Percentiles rank a stretch among this genome's conserved stretches.
Evolutionary conservation across 2,888 invertebrate genomes (phyloP).

Genomic region (Dione vanillae): DNA sequence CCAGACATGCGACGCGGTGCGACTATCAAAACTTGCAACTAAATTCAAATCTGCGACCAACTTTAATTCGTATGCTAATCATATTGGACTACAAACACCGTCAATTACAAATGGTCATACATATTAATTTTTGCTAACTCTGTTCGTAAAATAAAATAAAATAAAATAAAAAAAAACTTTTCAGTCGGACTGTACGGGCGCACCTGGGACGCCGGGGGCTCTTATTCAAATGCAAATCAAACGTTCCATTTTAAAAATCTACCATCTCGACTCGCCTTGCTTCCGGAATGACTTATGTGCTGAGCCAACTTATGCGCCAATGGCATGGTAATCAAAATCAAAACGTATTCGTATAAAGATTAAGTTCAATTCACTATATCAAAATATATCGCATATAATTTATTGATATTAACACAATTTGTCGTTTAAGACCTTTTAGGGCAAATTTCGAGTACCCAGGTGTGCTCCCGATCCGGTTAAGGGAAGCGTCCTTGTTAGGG

Average conservation of each 20-base stretch:
- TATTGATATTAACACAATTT: slow-evolving; percentile 51
- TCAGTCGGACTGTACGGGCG: slow-evolving; percentile 71
- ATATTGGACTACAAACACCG: slow-evolving; percentile 54
- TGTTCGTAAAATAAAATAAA: slow-evolving; percentile 52
- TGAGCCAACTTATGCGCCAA: slow-evolving; percentile 62
- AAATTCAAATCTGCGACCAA: slow-evolving; percentile 42
- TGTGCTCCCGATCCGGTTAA: slow-evolving; percentile 84
- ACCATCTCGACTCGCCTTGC: slow-evolving; percentile 81
- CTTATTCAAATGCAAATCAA: slow-evolving; percentile 85
- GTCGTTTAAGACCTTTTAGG: slow-evolving; percentile 83
- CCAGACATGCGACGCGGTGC: slow-evolving; percentile 24
- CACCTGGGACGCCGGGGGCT: slow-evolving; percentile 83
- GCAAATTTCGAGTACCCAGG: slow-evolving; percentile 83
- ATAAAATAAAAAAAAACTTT: slow-evolving; percentile 61
- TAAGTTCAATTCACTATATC: slow-evolving; percentile 50
- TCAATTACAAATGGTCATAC: slow-evolving; percentile 71
- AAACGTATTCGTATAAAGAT: slow-evolving; percentile 46
- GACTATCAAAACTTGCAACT: slow-evolving; percentile 48
- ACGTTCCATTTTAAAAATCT: slow-evolving; percentile 85
- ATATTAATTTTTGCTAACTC: slow-evolving; percentile 63
- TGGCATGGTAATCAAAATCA: slow-evolving; percentile 51
- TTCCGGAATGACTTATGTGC: slow-evolving; percentile 83
- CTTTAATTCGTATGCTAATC: slow-evolving; percentile 64
- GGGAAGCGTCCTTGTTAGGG: slow-evolving; percentile 83
- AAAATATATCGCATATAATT: slow-evolving; percentile 51